phyloP scores from a whole-genome alignment of 1,140 invertebrate species.

The Monomorium pharaonis region DNA sequence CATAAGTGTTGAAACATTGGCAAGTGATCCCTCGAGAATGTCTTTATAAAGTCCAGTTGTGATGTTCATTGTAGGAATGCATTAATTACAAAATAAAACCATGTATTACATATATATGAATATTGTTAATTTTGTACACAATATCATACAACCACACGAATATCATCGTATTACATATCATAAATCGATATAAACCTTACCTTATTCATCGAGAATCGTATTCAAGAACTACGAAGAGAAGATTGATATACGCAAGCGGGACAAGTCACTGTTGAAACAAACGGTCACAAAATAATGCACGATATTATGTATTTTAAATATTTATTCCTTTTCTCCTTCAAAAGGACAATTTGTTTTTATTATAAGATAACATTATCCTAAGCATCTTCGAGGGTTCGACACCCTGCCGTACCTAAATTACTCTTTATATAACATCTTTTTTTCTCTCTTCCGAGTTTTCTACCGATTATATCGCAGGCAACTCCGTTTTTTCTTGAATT shows the following conservation, averaged over 20 bases:
- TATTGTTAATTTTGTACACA: background rate
- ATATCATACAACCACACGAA: too few species aligned
- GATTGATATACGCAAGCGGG: background rate
- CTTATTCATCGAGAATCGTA: background rate
- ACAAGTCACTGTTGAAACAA: background rate
- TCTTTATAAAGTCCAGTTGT: conserved; percentile 7
- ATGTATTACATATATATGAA: conserved; percentile 61
- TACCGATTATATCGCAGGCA: conserved; percentile 74
- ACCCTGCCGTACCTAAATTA: conserved; percentile 85
- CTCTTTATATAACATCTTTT: conserved; percentile 85
- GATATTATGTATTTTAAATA: conserved; percentile 84
- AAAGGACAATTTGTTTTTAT: conserved; percentile 85
- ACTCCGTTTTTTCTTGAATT: conserved; percentile 60
- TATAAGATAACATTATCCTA: conserved; percentile 86
- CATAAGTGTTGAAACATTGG: background rate
- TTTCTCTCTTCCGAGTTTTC: conserved; percentile 74
- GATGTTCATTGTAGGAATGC: conserved; percentile 62
- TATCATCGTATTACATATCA: background rate
- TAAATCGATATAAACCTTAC: background rate
- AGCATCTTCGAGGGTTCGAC: conserved; percentile 82
- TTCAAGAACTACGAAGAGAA: background rate
- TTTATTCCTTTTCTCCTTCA: conserved; percentile 84
- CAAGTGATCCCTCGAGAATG: conserved; percentile 25
- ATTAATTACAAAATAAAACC: conserved; percentile 69
- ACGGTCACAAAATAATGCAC: conserved; percentile 68